Evolutionary conservation across 2,888 invertebrate genomes (phyloP), one percentile per base, ranked within the genome.

Genomic region (Cyrtodaria siliqua): DNA sequence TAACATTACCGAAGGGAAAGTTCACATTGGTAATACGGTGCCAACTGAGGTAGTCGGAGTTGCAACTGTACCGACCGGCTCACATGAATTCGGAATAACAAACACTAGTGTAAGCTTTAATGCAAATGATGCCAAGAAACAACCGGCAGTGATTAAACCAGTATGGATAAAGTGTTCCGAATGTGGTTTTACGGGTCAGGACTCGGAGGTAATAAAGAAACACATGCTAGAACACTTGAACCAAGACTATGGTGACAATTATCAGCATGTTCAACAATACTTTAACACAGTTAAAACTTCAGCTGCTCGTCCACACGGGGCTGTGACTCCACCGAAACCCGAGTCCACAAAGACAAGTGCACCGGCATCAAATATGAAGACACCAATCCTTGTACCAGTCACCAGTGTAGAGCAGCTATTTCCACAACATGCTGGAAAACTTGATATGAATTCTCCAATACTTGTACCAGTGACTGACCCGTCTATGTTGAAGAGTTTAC

Each of bases 81-180:
- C 42, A 2, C 20, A 61, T 27, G 44, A 12, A 8, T 24, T 57
- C 14, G 68, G 50, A n/a, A 33, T 44, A 26, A 42, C 68, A 18
- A 55, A 61, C 16, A 69, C 69, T 3, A 63, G 50, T 23, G 56
- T 70, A 4, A 72, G 59, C 50, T 44, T 74, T 18, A 33, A 38
- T 12, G 16, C 62, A n/a, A 67, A 67, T 3, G 62, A 23, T 16
- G 47, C 53, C 20, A 40, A 61, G 6, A 26, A 59, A 16, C 69
- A 79, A 49, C 67, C 81, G 2, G 66, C 72, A 26, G 59, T 80
- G 3, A 74, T 84, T 20, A 79, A 82, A 56, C 77, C 79, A 55
- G 77, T 91, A 9, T 84, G 88, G 62, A 84, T 92, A 27, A 90
- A 91, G 70, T 92, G 92, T 71, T 86, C 91, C 0, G 92, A 89